Conservation (phyloP, 2,888 invertebrate genomes). For the Mycogona germanica region DNA sequence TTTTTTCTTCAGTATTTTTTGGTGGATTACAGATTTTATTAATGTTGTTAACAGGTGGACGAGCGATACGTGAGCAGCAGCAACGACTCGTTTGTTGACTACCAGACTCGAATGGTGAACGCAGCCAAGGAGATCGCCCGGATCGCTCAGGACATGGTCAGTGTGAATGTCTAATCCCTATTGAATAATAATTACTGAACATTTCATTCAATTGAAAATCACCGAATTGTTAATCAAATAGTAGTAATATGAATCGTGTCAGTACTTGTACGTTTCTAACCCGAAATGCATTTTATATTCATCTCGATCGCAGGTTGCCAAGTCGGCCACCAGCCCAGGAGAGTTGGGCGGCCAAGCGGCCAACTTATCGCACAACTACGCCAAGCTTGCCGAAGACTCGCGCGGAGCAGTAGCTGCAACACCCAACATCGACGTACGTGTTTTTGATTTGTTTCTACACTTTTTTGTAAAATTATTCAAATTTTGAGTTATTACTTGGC, state of each 20-base stretch:
- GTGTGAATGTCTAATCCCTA: conserved; percentile 25
- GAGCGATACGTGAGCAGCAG: conserved; percentile 22
- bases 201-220: conserved; percentile 29
- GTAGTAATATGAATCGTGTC: too few species aligned
- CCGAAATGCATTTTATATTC: conserved; percentile 2
- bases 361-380: conserved; percentile 74
- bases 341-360: conserved; percentile 71
- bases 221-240: too few species aligned
- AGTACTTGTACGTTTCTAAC: background rate
- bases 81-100: conserved; percentile 64
- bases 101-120: conserved; percentile 93
- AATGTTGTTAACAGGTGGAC: conserved; percentile 21
- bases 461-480: background rate
- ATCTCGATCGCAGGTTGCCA: conserved; percentile 41
- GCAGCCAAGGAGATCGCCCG: conserved; percentile 87
- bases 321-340: conserved; percentile 60
- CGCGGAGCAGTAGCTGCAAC: conserved; percentile 84
- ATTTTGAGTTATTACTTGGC: background rate
- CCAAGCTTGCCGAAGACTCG: conserved; percentile 72
- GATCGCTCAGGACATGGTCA: conserved; percentile 83
- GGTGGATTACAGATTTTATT: background rate
- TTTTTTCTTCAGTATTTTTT: conserved; percentile 7
- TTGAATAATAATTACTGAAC: background rate
- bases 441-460: background rate
- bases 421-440: conserved; percentile 61